These are phyloP conservation scores for Acanthopagrus latus DNA, from an alignment of 2,797 vertebrate genomes.

Conservation along the genomic window DNA sequence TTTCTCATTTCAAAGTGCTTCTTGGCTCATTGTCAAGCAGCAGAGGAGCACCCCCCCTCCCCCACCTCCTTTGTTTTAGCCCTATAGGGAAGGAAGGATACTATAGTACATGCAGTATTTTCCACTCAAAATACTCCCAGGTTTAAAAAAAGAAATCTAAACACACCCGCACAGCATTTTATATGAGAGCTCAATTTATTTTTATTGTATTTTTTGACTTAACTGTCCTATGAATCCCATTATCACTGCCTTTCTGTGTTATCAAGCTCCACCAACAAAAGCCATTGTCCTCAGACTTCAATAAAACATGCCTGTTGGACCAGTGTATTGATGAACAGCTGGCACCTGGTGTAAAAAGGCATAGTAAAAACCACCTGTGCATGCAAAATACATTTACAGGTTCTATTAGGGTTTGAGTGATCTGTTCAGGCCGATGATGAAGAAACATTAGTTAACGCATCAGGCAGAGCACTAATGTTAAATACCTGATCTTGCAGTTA, in stretches of 20 bases:
- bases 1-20: slow-evolving; percentile 16
- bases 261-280: slow-evolving; percentile 17
- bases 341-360: not conserved
- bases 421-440: not conserved
- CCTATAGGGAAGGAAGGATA: not conserved
- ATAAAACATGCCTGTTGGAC: slow-evolving; percentile 13
- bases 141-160: not conserved
- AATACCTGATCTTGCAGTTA: not conserved
- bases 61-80: not conserved
- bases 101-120: not conserved
- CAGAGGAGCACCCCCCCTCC: not conserved
- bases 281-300: not conserved
- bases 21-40: slow-evolving; percentile 3
- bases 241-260: not conserved
- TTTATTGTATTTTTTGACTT: not conserved
- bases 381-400: not conserved
- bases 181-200: not conserved
- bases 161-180: not conserved
- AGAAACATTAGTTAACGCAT: not conserved
- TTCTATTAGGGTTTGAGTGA: not conserved
- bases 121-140: not conserved
- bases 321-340: slow-evolving; percentile 12
- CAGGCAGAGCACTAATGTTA: not conserved
- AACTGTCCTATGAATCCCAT: not conserved
- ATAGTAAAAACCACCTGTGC: not conserved